A percentile compares a stretch with the other conserved stretches of the same genome.
Evolutionary conservation across 1,140 invertebrate genomes (phyloP).

Genomic region (Solen grandis): DNA sequence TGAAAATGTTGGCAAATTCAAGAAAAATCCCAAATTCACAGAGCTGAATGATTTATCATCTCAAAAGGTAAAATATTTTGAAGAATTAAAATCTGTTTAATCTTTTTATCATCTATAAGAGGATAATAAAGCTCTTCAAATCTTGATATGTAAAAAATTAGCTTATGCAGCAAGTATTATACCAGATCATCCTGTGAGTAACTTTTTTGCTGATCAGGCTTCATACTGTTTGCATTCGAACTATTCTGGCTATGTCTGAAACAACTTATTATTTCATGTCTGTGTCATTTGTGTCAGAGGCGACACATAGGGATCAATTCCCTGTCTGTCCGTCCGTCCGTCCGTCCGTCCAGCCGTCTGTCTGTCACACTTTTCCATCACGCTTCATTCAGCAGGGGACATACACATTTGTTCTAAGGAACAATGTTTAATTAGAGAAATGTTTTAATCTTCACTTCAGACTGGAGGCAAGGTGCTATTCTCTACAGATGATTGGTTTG

Average conservation of each 20-base stretch:
- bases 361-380: too few relatives aligned
- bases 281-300: neutral
- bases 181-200: neutral
- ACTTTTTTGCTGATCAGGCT: neutral
- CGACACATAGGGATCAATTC: too few relatives aligned
- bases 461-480: slow-evolving; percentile 84
- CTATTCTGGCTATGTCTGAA: neutral
- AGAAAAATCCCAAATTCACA: slow-evolving; percentile 58
- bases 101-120: neutral
- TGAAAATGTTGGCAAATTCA: slow-evolving; percentile 52
- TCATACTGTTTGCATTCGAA: neutral
- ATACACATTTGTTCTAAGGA: neutral
- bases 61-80: slow-evolving; percentile 48
- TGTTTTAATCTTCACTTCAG: slow-evolving; percentile 47
- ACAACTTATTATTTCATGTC: neutral
- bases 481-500: slow-evolving; percentile 87
- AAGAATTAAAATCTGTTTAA: neutral
- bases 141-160: neutral
- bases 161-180: neutral
- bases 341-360: too few relatives aligned
- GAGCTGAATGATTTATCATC: slow-evolving; percentile 61
- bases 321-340: too few relatives aligned
- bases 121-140: neutral
- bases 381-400: neutral
- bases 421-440: neutral